phyloP scores from a whole-genome alignment of 2,888 invertebrate genomes.

The Andrena hattorfiana region DNA sequence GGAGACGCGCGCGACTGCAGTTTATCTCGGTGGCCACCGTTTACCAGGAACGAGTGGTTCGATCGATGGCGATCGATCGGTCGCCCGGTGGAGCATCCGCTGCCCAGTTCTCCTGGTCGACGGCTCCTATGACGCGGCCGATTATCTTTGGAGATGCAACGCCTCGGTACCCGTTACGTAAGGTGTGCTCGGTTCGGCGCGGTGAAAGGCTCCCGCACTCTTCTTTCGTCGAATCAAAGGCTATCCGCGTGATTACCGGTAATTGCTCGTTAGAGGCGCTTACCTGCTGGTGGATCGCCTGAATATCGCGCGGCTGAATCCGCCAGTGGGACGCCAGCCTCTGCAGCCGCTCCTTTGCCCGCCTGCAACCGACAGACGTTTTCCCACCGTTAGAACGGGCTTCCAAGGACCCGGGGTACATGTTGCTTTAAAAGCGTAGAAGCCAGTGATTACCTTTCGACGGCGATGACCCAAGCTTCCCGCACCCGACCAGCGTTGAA shows the following conservation, averaged over 20 bases:
- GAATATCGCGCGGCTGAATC: slow-evolving; percentile 90
- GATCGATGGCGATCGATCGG: slow-evolving; percentile 2
- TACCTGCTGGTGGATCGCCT: slow-evolving; percentile 83
- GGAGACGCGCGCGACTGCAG: slow-evolving; percentile 18
- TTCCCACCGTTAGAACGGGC: background rate
- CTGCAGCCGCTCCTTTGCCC: slow-evolving; percentile 94
- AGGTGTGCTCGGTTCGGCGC: slow-evolving; percentile 17
- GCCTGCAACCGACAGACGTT: slow-evolving; percentile 68
- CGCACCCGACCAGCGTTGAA: slow-evolving; percentile 87
- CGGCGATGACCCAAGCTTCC: slow-evolving; percentile 99
- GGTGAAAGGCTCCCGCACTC: slow-evolving; percentile 37
- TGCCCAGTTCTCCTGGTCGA: slow-evolving; percentile 13
- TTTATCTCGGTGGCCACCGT: slow-evolving; percentile 11
- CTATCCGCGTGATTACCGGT: slow-evolving; percentile 22
- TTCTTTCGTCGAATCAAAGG: slow-evolving; percentile 29
- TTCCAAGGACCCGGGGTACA: too few species aligned
- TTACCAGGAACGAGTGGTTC: background rate
- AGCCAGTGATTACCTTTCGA: slow-evolving; percentile 91
- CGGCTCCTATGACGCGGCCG: slow-evolving; percentile 1
- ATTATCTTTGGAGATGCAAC: too few species aligned
- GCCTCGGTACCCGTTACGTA: slow-evolving; percentile 5
- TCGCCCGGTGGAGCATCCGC: slow-evolving; percentile 3
- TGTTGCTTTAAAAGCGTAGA: background rate
- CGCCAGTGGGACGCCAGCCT: slow-evolving; percentile 96
- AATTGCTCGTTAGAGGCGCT: slow-evolving; percentile 39